Evolutionary conservation across 2,113 vertebrate genomes (phyloP).

Genomic region (Chionodraco myersi): DNA sequence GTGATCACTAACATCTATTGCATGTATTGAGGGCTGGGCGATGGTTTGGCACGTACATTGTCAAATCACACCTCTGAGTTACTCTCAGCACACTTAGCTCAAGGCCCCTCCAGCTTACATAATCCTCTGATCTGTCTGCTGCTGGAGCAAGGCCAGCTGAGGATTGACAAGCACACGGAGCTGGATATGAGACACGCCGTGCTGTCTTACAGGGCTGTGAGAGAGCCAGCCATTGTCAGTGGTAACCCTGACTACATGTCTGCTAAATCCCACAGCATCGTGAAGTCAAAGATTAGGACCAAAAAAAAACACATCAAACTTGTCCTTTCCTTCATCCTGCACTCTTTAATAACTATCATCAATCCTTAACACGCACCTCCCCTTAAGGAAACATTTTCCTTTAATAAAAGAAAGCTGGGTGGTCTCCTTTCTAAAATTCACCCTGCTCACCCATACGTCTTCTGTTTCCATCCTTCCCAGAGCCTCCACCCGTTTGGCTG

Average conservation of each 20-base stretch:
- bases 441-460: slow-evolving; percentile 19
- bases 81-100: slow-evolving; percentile 73
- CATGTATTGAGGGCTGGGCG: slow-evolving; percentile 58
- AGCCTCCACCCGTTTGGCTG: slow-evolving; percentile 63
- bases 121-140: slow-evolving; percentile 76
- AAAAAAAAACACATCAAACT: not conserved
- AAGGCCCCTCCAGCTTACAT: slow-evolving; percentile 78
- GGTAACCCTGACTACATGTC: slow-evolving; percentile 33
- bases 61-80: slow-evolving; percentile 79
- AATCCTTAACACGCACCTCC: slow-evolving; percentile 11
- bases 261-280: slow-evolving; percentile 42
- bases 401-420: slow-evolving; percentile 27
- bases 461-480: slow-evolving; percentile 37
- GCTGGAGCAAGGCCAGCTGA: slow-evolving; percentile 68
- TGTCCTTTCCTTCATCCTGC: not conserved
- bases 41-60: slow-evolving; percentile 72
- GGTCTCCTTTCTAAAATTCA: slow-evolving; percentile 33
- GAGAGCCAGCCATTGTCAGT: slow-evolving; percentile 56
- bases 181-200: slow-evolving; percentile 58
- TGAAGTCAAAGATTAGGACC: slow-evolving; percentile 25
- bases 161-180: slow-evolving; percentile 68
- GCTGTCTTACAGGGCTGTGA: slow-evolving; percentile 57
- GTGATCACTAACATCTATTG: slow-evolving; percentile 67
- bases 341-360: slow-evolving; percentile 18
- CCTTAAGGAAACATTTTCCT: slow-evolving; percentile 4